Base-by-base conservation (phyloP, 2,797 vertebrate species). In the Cryptoprocta ferox region DNA sequence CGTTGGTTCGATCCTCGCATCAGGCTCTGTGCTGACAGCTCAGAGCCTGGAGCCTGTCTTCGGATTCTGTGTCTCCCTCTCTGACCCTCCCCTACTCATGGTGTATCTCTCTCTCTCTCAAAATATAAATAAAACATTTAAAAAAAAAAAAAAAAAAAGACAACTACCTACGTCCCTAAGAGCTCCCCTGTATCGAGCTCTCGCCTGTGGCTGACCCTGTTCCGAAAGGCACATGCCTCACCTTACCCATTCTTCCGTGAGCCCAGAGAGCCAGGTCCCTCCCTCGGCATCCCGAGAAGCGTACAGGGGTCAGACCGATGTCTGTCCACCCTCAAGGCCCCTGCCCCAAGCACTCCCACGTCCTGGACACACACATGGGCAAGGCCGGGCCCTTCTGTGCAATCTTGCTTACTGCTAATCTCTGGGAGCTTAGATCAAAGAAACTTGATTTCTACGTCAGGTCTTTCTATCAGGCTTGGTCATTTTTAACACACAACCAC, bases 81-180 rank as follows among this genome's bases (percentile, higher is more conserved):
- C n/a, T n/a, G n/a, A n/a, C n/a, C n/a, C n/a, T n/a, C n/a, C n/a
- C n/a, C n/a, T n/a, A n/a, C n/a, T n/a, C n/a, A n/a, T n/a, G n/a
- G n/a, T n/a, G n/a, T n/a, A n/a, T n/a, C n/a, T n/a, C n/a, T n/a
- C n/a, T n/a, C n/a, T n/a, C n/a, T n/a, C n/a, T n/a, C n/a, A n/a
- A n/a, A n/a, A n/a, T n/a, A n/a, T n/a, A n/a, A n/a, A n/a, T n/a
- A n/a, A n/a, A n/a, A n/a, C n/a, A n/a, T n/a, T n/a, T n/a, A n/a
- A n/a, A n/a, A n/a, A n/a, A n/a, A n/a, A n/a, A n/a, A n/a, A n/a
- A n/a, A n/a, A n/a, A n/a, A n/a, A 39, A 30, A n/a, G 3, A 26
- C 39, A 35, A 37, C 6, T 18, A 1, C 0, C 35, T 5, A 4
- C 14, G 6, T 32, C 28, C 21, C 39, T 65, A 1, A 15, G 4